A percentile compares a stretch with the other conserved stretches of the same genome.
Conservation (phyloP, 2,888 invertebrate genomes). For the Cataglyphis altisquamis region DNA sequence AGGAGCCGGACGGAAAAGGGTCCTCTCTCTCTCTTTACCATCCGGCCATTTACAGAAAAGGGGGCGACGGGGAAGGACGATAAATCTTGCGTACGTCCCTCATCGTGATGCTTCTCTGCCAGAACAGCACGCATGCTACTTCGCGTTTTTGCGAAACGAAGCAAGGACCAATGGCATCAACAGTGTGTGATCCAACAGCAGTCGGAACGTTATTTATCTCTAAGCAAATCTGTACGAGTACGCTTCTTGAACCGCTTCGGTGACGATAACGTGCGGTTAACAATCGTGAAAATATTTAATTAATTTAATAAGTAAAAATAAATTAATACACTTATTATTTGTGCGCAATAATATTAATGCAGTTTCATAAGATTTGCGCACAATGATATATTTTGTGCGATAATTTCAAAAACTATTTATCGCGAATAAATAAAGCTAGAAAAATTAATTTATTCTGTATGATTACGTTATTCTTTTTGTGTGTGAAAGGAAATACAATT, state of each 20-base stretch:
- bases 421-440: not conserved
- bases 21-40: conserved; percentile 14
- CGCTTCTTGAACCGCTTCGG: not conserved
- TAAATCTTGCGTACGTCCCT: conserved; percentile 66
- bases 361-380: not conserved
- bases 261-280: not conserved
- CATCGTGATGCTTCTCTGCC: conserved; percentile 54
- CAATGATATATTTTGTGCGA: not conserved
- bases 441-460: not conserved
- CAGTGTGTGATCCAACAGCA: conserved; percentile 25
- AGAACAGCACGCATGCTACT: conserved; percentile 24
- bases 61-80: conserved; percentile 54
- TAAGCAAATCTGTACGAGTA: not conserved
- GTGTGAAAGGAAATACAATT: not conserved
- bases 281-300: not conserved
- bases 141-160: conserved; percentile 51
- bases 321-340: not conserved
- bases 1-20: conserved; percentile 35
- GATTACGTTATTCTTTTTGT: not conserved
- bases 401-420: not conserved
- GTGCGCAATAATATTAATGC: not conserved
- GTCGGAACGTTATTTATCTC: conserved; percentile 43
- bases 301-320: no score
- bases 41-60: conserved; percentile 58
- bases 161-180: conserved; percentile 8